Conservation (phyloP, 2,797 vertebrate species). For the Scleropages formosus region DNA sequence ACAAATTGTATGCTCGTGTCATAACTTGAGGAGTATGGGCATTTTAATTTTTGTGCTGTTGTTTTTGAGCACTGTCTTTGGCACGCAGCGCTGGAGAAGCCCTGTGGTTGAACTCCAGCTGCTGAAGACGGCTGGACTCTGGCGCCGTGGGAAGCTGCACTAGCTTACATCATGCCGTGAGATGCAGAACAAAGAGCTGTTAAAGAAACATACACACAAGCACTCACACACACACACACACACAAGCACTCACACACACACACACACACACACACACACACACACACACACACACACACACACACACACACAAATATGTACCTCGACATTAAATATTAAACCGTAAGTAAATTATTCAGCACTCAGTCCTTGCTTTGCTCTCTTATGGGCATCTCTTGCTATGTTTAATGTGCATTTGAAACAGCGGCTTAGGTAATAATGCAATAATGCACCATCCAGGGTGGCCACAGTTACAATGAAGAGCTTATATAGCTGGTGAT, state of each 20-base stretch:
- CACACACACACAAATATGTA: conserved; percentile 1
- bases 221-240: conserved; percentile 22
- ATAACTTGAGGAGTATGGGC: background rate
- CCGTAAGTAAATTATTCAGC: conserved; percentile 66
- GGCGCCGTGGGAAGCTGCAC: background rate
- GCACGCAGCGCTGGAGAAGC: background rate
- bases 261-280: conserved; percentile 24
- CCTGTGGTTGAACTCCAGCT: too few species aligned
- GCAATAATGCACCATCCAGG: conserved; percentile 69
- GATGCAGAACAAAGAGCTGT: conserved; percentile 15
- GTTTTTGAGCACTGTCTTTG: background rate
- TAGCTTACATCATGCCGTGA: background rate
- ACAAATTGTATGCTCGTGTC: background rate
- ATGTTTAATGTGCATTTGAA: conserved; percentile 64
- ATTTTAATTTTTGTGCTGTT: background rate
- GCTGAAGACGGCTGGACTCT: background rate
- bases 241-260: background rate
- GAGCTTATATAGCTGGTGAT: too few species aligned
- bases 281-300: background rate
- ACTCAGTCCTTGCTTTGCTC: conserved; percentile 50
- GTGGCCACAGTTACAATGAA: conserved; percentile 52
- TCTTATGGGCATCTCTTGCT: conserved; percentile 50
- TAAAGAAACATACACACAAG: conserved; percentile 11
- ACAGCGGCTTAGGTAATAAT: conserved; percentile 57
- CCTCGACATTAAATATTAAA: conserved; percentile 67